Evolutionary conservation across 2,888 invertebrate species (phyloP), one percentile per base, ranked within the genome.

Genomic region (Agrochola circellaris): DNA sequence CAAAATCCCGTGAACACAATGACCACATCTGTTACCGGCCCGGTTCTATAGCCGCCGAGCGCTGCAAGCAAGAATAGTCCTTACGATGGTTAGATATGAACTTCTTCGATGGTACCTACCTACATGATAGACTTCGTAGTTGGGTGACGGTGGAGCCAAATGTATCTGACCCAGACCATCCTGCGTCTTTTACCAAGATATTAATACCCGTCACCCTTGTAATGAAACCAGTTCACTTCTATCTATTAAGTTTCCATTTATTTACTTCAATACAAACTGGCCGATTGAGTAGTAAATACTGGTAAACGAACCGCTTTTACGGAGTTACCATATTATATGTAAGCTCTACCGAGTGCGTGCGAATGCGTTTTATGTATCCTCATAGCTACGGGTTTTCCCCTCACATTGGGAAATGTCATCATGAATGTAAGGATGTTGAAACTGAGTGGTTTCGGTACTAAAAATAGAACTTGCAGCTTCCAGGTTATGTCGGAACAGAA

Each of bases 371-470:
- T 23, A 38, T 26, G 58, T 34, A 80, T 60, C 23, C 23, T 73
- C 23, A 23, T 26, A 26, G 17, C 65, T 60, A 54, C 45, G 82
- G 78, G 20, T 79, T 79, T 78, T 5, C 78, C 65, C 78, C 26
- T 51, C 60, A 3, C 8, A 66, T 15, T 60, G 17, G 34, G 23
- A 58, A 78, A 81, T 51, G 23, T n/a, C 51, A 42, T 64, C 15
- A 34, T 9, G 15, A 23, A 42, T 34, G 8, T 56, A 15, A 38
- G 17, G 48, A 20, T 60, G 81, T 60, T 54, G 51, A 65, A 81
- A 26, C 15, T 38, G 54, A 60, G 54, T 34, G 20, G 61, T 48
- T 42, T 17, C 0, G 8, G 20, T 62, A 30, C 15, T 73, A 42
- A 78, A 48, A 73, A 73, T 62, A 51, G 17, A 62, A 51, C 17